Percentiles rank a stretch among this genome's conserved stretches.
Conservation (phyloP, 2,797 vertebrate species). For the Iguana delicatissima region DNA sequence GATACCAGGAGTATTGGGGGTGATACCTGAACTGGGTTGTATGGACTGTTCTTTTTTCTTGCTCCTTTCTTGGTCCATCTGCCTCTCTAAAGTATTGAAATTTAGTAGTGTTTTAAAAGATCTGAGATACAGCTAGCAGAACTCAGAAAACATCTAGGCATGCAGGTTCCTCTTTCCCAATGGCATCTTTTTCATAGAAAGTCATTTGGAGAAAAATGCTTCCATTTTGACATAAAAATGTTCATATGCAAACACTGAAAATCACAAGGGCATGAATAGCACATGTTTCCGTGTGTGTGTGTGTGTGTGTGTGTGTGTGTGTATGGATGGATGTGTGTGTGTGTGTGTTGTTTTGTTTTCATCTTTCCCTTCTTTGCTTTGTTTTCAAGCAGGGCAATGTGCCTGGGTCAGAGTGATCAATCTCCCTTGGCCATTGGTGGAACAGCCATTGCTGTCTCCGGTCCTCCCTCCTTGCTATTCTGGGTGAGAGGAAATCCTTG, state of each 20-base stretch:
- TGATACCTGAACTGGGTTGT: background rate
- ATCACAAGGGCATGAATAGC: no score
- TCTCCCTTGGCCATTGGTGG: background rate
- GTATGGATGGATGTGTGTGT: background rate
- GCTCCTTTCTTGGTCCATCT: fast-evolving
- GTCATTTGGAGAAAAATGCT: no score
- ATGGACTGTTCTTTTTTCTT: no score
- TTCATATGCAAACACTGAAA: background rate
- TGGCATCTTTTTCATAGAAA: background rate
- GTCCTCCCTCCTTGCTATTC: background rate
- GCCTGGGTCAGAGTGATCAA: background rate
- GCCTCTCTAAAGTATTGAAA: background rate
- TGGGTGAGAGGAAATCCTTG: background rate
- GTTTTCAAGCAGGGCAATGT: background rate
- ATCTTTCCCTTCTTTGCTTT: no score
- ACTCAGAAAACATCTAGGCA: background rate
- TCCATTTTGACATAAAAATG: background rate
- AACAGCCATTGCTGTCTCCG: background rate
- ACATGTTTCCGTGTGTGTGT: background rate
- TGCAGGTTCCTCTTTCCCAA: background rate
- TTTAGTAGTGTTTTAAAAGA: background rate
- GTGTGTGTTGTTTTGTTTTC: background rate
- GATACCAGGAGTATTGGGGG: background rate
- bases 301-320: background rate
- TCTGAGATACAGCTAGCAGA: fast-evolving